Base-by-base conservation (phyloP, 2,888 invertebrate genomes). In the Exephanes ischioxanthus region DNA sequence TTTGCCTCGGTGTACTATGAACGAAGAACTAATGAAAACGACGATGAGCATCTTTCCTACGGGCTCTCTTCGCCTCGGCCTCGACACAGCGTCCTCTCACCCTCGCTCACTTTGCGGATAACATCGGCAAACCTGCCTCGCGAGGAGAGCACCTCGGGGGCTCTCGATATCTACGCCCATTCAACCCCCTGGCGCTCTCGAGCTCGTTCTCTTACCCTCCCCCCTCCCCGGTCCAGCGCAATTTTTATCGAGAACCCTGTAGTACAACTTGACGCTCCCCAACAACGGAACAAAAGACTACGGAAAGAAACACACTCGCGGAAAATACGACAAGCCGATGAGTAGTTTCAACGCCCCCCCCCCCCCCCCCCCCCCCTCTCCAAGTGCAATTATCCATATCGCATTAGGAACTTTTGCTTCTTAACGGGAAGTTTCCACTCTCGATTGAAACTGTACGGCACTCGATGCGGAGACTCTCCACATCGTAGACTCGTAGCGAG, bases 121-220 rank as follows among this genome's bases (percentile, higher is more conserved):
- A 89, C 89, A 90, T 90, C 90, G 88, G 87, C 87, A 89, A 90
- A 89, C 90, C 87, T 58, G 16, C 84, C 84, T 87, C 84, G 88
- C 84, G 83, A 87, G 88, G 87, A 83, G 78, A 66, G 63, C 30
- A 63, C 66, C 75, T 70, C 70, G 22, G 61, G 53, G 55, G n/a
- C 26, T 11, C 51, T 53, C 55, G 53, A 77, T 58, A 26, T 58
- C 58, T 58, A 26, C 78, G 61, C 80, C 82, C 55, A 82, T 83
- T 84, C 84, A 84, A 63, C 66, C 53, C 61, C 26, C 33, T n/a
- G 55, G 30, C 53, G 68, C 71, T 79, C 73, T 72, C 72, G 58
- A 58, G 58, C 26, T 58, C 26, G 26, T 1, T 58, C 22, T 72
- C 78, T 68, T 72, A 61, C 71, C 30, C 58, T 26, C 73, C 55